These are phyloP conservation scores for Hyles lineata DNA, from an alignment of 2,888 invertebrate genomes.

Conservation along the genomic window DNA sequence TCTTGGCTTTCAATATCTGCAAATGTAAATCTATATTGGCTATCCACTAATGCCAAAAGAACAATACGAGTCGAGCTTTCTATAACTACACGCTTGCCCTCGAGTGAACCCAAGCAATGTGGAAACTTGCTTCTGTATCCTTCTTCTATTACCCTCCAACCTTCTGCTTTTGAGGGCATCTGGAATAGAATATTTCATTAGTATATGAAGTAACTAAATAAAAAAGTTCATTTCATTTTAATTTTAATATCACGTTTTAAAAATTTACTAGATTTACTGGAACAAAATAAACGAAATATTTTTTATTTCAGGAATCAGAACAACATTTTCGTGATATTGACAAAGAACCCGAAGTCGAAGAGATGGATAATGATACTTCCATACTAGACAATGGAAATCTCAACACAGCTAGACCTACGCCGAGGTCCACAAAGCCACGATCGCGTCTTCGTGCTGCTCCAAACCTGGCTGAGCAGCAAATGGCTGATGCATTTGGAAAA, in stretches of 20 bases:
- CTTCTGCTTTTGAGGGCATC: not conserved
- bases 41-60: slow-evolving; percentile 51
- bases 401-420: not conserved
- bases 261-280: not conserved
- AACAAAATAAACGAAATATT: not conserved
- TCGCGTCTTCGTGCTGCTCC: not conserved
- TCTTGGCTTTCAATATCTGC: slow-evolving; percentile 46
- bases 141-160: slow-evolving; percentile 34
- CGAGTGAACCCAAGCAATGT: slow-evolving; percentile 42
- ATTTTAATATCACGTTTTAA: no score
- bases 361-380: not conserved
- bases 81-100: slow-evolving; percentile 49
- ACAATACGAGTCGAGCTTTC: slow-evolving; percentile 43
- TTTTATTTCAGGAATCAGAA: not conserved
- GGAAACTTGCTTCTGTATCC: slow-evolving; percentile 38
- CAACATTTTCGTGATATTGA: not conserved
- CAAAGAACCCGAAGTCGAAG: not conserved
- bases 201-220: no score
- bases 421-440: not conserved
- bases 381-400: not conserved
- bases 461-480: not conserved
- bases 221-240: no score
- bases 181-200: not conserved
- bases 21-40: slow-evolving; percentile 49
- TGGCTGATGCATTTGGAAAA: not conserved